Percentiles rank a stretch among this genome's conserved stretches.
These are phyloP conservation scores for Uropetala carovei DNA, from an alignment of 2,888 invertebrate genomes.

Conservation along the genomic window DNA sequence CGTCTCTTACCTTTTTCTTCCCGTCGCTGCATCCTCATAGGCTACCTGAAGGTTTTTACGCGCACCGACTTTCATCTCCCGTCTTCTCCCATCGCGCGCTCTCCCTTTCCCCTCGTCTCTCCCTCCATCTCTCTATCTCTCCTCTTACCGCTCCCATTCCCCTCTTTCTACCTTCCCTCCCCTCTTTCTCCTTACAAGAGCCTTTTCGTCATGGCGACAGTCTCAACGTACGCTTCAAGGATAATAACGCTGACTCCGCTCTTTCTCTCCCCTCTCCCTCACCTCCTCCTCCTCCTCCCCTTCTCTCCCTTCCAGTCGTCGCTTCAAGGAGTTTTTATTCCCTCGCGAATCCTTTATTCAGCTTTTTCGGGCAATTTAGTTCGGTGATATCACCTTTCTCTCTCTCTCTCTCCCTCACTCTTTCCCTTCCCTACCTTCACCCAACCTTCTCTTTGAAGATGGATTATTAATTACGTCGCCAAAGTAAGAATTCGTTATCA, in stretches of 20 bases:
- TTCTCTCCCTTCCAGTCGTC: background rate
- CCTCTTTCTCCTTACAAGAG: background rate
- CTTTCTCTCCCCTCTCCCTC: background rate
- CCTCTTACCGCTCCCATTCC: background rate
- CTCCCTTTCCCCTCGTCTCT: background rate
- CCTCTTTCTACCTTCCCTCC: background rate
- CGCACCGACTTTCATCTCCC: background rate
- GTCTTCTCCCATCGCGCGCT: background rate
- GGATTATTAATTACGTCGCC: slow-evolving; percentile 24
- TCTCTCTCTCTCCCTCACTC: background rate
- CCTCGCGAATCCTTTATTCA: slow-evolving; percentile 25
- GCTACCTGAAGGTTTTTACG: too few species aligned
- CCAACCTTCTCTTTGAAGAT: background rate
- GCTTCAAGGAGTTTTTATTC: background rate
- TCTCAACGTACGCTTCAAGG: slow-evolving; percentile 17
- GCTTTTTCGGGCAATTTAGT: slow-evolving; percentile 28
- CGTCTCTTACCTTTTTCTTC: too few species aligned
- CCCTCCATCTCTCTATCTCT: background rate
- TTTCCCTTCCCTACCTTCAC: background rate
- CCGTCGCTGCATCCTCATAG: too few species aligned
- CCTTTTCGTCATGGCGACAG: background rate
- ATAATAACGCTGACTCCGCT: slow-evolving; percentile 33
- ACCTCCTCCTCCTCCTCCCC: background rate
- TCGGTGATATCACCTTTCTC: background rate
- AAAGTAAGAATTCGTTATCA: slow-evolving; percentile 11